Evolutionary conservation across 2,113 vertebrate species (phyloP), one percentile per base, ranked within the genome.

Genomic region (Eulemur macaco): DNA sequence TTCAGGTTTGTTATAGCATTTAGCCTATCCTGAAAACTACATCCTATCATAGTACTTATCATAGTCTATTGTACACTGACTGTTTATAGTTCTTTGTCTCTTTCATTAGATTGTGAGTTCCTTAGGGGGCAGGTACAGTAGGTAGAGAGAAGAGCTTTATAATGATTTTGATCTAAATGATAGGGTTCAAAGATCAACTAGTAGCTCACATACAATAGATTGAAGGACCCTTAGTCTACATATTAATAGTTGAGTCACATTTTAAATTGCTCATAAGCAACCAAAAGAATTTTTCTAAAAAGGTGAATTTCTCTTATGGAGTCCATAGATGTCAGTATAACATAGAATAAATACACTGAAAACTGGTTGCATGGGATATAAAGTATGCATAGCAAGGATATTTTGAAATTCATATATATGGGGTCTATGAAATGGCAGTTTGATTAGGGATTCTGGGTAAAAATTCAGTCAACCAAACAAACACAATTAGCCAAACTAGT

Each of bases 241-340:
- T 56, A 54, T 18, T 54, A 54, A 54, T 18, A 52, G 20, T 45
- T 77, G 21, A 93, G 15, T 77, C 54, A 80, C 18, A 84, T 77
- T 92, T 91, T 95, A 95, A 82, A 9, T 94, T 92, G 45, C 34
- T 77, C 76, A 64, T 73, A 91, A 90, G 12, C 27, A 94, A 14
- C 15, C 23, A 80, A 85, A 29, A 95, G 2, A 92, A 85, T 85
- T 96, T 92, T 96, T 96, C 60, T 88, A 68, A 95, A 94, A 88
- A 78, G 69, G 85, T 98, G 97, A 97, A 98, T 96, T 98, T 97
- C 96, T 98, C 50, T 92, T 97, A 92, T 15, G 8, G 78, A 93
- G 97, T 97, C 97, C 77, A 98, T 98, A 97, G 97, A 97, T 98
- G 97, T 98, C 97, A 98, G 96, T 97, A 96, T 98, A 97, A 97